Evolutionary conservation across 2,797 vertebrate species (phyloP).

Genomic region (Microctenopoma lineatum): DNA sequence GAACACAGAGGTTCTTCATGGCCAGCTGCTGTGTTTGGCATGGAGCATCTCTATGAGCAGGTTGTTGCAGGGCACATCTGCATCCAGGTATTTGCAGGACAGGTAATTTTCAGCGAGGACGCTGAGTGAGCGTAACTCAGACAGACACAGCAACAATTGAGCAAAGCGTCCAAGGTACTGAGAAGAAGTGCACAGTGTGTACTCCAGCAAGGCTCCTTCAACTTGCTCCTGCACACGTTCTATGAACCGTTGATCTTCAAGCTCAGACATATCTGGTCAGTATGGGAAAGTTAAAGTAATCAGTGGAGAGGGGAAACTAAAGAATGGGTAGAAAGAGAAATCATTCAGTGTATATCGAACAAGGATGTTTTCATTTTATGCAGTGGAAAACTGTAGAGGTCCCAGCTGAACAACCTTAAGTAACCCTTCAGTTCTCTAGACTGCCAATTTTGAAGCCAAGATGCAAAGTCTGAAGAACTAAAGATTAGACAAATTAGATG

Average conservation of each 20-base stretch:
- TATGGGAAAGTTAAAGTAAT: neutral
- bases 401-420: too few species aligned
- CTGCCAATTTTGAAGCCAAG: neutral
- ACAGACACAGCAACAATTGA: conserved; percentile 88
- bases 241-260: conserved; percentile 88
- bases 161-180: conserved; percentile 87
- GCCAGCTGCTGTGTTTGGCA: conserved; percentile 86
- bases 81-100: conserved; percentile 89
- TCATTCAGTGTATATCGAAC: neutral
- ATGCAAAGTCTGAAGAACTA: neutral
- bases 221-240: conserved; percentile 91
- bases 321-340: too few species aligned
- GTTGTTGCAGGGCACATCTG: conserved; percentile 92
- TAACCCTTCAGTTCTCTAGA: neutral
- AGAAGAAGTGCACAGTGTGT: conserved; percentile 86
- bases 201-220: conserved; percentile 89
- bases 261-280: conserved; percentile 87
- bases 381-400: neutral
- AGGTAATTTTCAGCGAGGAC: conserved; percentile 92
- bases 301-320: too few species aligned
- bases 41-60: conserved; percentile 96
- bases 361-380: neutral
- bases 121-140: conserved; percentile 89
- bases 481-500: neutral
- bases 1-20: conserved; percentile 9